Base-by-base conservation (phyloP, 2,113 vertebrate species). In the Gorsachius goisagi region DNA sequence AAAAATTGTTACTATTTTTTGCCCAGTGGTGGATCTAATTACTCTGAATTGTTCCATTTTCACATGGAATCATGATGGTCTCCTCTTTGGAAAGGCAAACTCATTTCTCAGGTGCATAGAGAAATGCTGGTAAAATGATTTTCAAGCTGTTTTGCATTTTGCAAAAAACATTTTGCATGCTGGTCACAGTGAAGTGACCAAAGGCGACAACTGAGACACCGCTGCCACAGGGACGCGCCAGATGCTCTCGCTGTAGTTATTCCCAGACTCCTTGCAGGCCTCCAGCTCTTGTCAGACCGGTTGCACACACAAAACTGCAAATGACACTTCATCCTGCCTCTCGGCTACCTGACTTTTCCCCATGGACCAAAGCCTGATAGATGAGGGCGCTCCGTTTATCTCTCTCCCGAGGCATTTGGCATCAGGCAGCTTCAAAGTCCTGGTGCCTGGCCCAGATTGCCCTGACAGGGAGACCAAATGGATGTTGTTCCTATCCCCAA, bases 131-230 rank as follows among this genome's bases (percentile, higher is more conserved):
- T 32, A 33, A 73, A 69, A 87, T 78, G 22, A 69, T 78, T 78
- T 78, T 53, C 60, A 35, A 72, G 69, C 44, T 24, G 30, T 22
- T 94, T 28, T 85, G 63, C 1, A 0, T 52, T 83, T 87, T 87
- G 76, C 68, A 71, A 50, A 52, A 78, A 50, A 11, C 71, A 15
- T 92, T 92, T 95, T 94, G 60, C 84, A 81, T 3, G 8, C 86
- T 74, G 84, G 73, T 92, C 84, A 78, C 86, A 89, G 68, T 41
- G 77, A 92, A 55, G 53, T 63, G 91, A 96, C 89, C 73, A 27
- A 44, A 89, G 87, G 89, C 1, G 26, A 89, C 91, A 90, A 71
- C 77, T 16, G 95, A 87, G 84, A 63, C 26, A 1, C 23, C 2
- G 23, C 60, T 78, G 92, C 81, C 2, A 0, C 77, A 93, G 88